Base-by-base conservation (phyloP, 2,888 invertebrate species). In the Ophioninae sp. region DNA sequence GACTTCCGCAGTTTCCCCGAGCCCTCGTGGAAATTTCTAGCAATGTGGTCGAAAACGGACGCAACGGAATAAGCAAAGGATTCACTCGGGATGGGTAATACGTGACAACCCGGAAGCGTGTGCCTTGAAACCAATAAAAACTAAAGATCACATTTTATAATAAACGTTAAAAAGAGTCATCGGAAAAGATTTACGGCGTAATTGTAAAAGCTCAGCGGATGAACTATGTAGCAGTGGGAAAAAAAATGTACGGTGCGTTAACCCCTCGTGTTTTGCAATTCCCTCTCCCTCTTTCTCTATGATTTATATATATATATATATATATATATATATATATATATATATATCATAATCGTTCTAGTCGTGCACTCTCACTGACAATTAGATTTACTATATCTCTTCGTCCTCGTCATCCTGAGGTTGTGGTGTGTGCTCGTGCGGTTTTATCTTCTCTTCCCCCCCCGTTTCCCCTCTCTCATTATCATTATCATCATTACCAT, bases 231-330 rank as follows among this genome's bases (percentile, higher is more conserved):
- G 51, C 41, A 51, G 17, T 51, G 65, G 44, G 64, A 41, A 69
- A 82, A 82, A 30, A 83, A 85, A 65, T n/a, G 20, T 51, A 82
- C 74, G 75, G 79, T 74, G 74, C 82, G 69, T 82, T 82, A 79
- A 82, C 79, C 83, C 44, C 39, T 63, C 30, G 67, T 78, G 61
- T 68, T 63, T 68, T 64, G 41, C 30, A 56, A 73, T 44, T 23
- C 37, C 59, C 58, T 51, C 51, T 51, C 51, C 13, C 13, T 51
- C 3, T 51, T 5, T 51, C 51, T 51, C 51, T 17, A 3, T 9
- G 10, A 10, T 44, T 13, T 13, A 44, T 10, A 44, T 10, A 44
- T 13, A 39, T 8, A 37, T 22, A 65, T 6, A 10, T 63, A 20
- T 23, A 30, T 22, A 5, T 39, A n/a, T 58, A 37, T 56, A 61